Base-by-base conservation (phyloP, 2,888 invertebrate species). In the Latheticus oryzae region DNA sequence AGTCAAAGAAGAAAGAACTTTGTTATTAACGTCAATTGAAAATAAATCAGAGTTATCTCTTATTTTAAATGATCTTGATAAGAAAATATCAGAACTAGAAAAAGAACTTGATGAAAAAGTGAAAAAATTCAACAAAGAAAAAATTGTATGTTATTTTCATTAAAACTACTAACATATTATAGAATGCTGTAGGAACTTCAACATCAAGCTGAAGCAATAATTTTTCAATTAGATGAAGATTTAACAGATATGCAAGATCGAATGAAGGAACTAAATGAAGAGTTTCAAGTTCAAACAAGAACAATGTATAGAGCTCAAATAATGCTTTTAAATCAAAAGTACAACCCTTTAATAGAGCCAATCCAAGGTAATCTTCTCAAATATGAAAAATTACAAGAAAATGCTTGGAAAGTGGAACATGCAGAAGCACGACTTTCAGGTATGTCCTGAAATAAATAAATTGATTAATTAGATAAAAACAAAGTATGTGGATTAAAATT, bases 251-350 rank as follows among this genome's bases (percentile, higher is more conserved):
- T 75, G 60, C 61, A 66, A 28, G 61, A 21, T 2, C 60, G 69
- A 40, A 61, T 71, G 8, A 57, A 67, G 23, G 62, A 62, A 23
- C 47, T 74, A 2, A 30, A 72, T 16, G 38, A 65, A 2, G 63
- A 72, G 13, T 60, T 75, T 3, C 69, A 73, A 54, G 67, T 67
- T 2, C 58, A 68, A 45, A 66, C 69, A 56, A 16, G 62, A 8
- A 61, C 64, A 8, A 63, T 68, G 1, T 55, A 69, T 5, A 61
- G 69, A n/a, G 63, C 68, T 0, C 65, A 73, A 48, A 42, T 64
- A 15, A 33, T 65, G 28, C 50, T 68, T 40, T 61, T 71, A 5
- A 60, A 70, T 30, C 33, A 63, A 26, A 65, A 67, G 60, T 62
- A 70, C 16, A 28, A 33, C 2, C 37, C 57, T 23, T 53, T 70